These are phyloP conservation scores for Drosophila kurseongensis DNA, from an alignment of 1,140 invertebrate genomes.

Conservation along the genomic window DNA sequence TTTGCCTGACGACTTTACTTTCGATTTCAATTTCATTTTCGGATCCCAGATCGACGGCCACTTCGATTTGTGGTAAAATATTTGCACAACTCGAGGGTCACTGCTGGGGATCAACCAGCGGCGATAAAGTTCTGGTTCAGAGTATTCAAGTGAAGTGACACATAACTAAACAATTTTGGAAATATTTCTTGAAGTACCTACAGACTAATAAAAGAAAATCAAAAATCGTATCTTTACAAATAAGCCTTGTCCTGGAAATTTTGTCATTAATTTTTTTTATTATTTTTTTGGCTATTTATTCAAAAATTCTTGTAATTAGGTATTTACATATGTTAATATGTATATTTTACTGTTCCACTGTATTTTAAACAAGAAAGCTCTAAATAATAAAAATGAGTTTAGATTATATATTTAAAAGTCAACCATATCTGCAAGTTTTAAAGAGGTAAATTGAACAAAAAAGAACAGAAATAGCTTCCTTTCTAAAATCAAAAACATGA, in stretches of 20 bases:
- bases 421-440: not conserved
- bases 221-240: no score
- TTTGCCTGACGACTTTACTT: conserved; percentile 64
- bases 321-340: no score
- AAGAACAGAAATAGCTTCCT: conserved; percentile 1
- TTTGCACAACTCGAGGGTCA: conserved; percentile 76
- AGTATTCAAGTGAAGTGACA: conserved; percentile 5
- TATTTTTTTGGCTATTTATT: no score
- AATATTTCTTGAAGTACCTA: not conserved
- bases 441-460: not conserved
- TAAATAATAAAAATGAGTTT: no score
- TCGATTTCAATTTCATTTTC: conserved; percentile 57
- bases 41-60: conserved; percentile 31
- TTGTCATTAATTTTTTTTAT: no score
- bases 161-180: not conserved
- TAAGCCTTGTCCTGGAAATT: no score
- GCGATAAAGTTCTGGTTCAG: not conserved
- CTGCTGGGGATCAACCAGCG: not conserved
- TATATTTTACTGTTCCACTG: no score
- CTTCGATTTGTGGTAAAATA: conserved; percentile 55
- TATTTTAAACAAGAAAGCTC: no score
- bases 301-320: not conserved
- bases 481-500: conserved; percentile 3
- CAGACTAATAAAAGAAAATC: no score
- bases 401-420: no score